phyloP scores from a whole-genome alignment of 2,113 vertebrate species.

The Apteryx mantelli region DNA sequence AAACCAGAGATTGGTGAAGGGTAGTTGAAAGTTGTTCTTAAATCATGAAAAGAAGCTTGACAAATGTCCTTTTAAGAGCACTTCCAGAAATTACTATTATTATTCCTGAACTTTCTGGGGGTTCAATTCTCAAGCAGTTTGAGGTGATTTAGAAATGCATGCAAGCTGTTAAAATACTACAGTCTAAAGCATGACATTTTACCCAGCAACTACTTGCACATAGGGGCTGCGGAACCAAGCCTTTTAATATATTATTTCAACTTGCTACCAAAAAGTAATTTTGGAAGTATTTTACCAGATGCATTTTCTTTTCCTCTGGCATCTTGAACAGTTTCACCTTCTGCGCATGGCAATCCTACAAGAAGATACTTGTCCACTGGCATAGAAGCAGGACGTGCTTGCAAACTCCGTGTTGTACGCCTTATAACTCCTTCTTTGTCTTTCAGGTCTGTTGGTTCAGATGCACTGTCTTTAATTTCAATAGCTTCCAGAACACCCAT shows the following conservation, averaged over 20 bases:
- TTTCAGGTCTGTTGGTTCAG: conserved; percentile 55
- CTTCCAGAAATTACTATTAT: not conserved
- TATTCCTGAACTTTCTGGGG: not conserved
- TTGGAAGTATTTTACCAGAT: conserved; percentile 79
- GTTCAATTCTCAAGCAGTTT: not conserved
- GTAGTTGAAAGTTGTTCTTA: not conserved
- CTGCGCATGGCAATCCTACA: conserved; percentile 67
- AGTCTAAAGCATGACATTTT: not conserved
- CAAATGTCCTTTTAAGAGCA: not conserved
- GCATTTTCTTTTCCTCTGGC: conserved; percentile 57
- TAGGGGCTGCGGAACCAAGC: not conserved
- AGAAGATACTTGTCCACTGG: conserved; percentile 89
- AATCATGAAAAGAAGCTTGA: not conserved
- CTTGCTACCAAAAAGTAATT: not conserved
- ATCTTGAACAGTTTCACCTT: conserved; percentile 58
- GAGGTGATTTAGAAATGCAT: not conserved
- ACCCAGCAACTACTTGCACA: not conserved
- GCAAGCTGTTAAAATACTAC: not conserved
- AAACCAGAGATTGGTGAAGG: not conserved
- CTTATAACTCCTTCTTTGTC: conserved; percentile 69
- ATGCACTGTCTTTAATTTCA: conserved; percentile 80
- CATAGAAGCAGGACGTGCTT: conserved; percentile 90
- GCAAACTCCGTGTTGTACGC: conserved; percentile 74
- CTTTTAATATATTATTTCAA: not conserved
- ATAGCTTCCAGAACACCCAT: conserved; percentile 85